These are phyloP conservation scores for Aphaenogaster ashmeadi DNA, from an alignment of 1,140 invertebrate genomes.

Conservation along the genomic window DNA sequence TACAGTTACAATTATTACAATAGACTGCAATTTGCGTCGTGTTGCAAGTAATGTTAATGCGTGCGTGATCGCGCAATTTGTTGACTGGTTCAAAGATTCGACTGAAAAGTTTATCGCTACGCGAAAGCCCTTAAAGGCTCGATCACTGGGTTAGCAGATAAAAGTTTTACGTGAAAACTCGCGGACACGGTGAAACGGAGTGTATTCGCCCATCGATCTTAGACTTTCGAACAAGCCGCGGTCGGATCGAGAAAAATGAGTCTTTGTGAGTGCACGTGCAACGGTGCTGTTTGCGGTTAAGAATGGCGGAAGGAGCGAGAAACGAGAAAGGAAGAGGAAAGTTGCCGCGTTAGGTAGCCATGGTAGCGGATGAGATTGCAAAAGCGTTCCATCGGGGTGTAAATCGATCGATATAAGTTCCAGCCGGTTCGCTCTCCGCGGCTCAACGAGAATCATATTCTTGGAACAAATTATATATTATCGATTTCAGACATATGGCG, in stretches of 20 bases:
- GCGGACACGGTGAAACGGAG: slow-evolving; percentile 40
- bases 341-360: slow-evolving; percentile 48
- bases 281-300: slow-evolving; percentile 42
- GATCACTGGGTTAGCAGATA: slow-evolving; percentile 30
- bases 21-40: neutral
- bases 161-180: slow-evolving; percentile 61
- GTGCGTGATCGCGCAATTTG: slow-evolving; percentile 36
- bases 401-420: slow-evolving; percentile 62
- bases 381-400: slow-evolving; percentile 54
- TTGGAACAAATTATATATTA: slow-evolving; percentile 38
- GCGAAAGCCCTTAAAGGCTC: slow-evolving; percentile 48
- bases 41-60: neutral
- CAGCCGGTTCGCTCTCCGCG: slow-evolving; percentile 26
- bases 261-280: slow-evolving; percentile 50
- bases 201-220: slow-evolving; percentile 61
- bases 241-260: slow-evolving; percentile 69
- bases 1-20: neutral
- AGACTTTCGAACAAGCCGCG: slow-evolving; percentile 54
- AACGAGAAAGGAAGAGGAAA: slow-evolving; percentile 61
- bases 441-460: slow-evolving; percentile 57
- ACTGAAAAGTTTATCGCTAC: slow-evolving; percentile 49
- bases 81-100: slow-evolving; percentile 51
- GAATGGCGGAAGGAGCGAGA: slow-evolving; percentile 54
- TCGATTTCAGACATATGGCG: neutral
- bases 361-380: slow-evolving; percentile 57